Evolutionary conservation across 2,888 invertebrate genomes (phyloP).

Genomic region (Nemoura dubitans): DNA sequence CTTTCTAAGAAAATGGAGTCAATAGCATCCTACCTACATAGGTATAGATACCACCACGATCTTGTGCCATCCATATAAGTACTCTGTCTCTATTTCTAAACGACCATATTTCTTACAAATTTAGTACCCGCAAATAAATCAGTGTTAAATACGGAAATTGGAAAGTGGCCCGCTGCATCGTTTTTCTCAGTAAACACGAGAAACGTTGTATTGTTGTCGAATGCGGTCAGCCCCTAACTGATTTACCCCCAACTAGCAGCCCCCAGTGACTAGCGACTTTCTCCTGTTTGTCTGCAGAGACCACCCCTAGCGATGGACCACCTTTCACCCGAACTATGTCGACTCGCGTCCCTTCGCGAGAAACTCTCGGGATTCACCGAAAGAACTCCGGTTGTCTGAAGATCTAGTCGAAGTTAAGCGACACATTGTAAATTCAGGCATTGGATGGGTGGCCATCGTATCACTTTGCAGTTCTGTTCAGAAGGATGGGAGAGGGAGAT

Average conservation of each 20-base stretch:
- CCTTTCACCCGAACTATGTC: constrained; percentile 19
- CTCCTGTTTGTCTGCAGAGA: not conserved
- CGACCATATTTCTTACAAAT: constrained; percentile 9
- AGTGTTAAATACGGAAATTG: not conserved
- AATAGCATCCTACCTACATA: too few relatives aligned
- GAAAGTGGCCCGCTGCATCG: not conserved
- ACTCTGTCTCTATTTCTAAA: not conserved
- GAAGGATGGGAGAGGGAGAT: too few relatives aligned
- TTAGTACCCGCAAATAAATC: not conserved
- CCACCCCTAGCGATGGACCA: not conserved
- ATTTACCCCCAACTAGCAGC: not conserved
- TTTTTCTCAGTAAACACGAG: not conserved
- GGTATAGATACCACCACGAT: too few relatives aligned
- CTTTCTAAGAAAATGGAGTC: too few relatives aligned
- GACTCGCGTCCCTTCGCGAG: not conserved
- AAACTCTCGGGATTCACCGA: too few relatives aligned
- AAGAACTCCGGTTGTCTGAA: too few relatives aligned
- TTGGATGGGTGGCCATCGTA: too few relatives aligned
- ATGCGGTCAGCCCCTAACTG: constrained; percentile 17
- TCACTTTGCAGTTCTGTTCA: too few relatives aligned
- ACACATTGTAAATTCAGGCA: too few relatives aligned
- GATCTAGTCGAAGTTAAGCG: too few relatives aligned
- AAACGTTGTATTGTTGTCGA: not conserved
- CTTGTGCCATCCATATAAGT: too few relatives aligned
- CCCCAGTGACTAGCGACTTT: not conserved